Base-by-base conservation (phyloP, 2,113 vertebrate species). In the Mugil cephalus region DNA sequence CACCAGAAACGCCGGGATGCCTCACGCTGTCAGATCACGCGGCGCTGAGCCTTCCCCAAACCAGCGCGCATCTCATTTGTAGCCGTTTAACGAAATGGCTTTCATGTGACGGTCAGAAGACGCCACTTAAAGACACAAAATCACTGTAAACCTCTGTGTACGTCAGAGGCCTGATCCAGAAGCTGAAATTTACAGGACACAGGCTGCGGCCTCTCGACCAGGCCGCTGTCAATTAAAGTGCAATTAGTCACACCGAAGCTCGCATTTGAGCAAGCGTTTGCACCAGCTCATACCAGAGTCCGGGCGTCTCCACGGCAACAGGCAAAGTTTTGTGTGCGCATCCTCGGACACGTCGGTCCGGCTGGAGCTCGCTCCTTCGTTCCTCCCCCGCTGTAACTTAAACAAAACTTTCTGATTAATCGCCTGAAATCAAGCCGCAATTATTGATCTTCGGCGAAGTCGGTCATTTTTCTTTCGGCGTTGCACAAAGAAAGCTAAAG, bases 211-310 rank as follows among this genome's bases (percentile, higher is more conserved):
- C 36, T 54, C 40, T 18, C 48, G n/a, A n/a, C 61, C 58, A 53
- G 64, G 48, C 70, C 53, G 18, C 62, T 74, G 74, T 90, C 80
- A 91, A 87, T 94, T 94, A 94, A 94, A 95, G 87, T 88, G 75
- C 85, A 93, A 79, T 94, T 93, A 87, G 88, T 94, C 88, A 93
- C 54, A 78, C 89, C 30, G 68, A 67, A 86, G 89, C 76, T 68
- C 76, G 63, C 54, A 15, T 84, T 60, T 74, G 70, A 85, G 85
- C 88, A 85, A 65, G 54, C 80, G n/a, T 65, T 18, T 60, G 30
- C 39, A 35, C 55, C 18, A 8, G 42, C 24, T 74, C 74, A 74
- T 83, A 79, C 83, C 72, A 63, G 48, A 79, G 64, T 56, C 67
- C 0, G 1, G 55, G 30, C 3, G 55, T 88, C 65, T 56, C 87